Evolutionary conservation across 2,888 invertebrate genomes (phyloP).

Genomic region (Amiota mariae): DNA sequence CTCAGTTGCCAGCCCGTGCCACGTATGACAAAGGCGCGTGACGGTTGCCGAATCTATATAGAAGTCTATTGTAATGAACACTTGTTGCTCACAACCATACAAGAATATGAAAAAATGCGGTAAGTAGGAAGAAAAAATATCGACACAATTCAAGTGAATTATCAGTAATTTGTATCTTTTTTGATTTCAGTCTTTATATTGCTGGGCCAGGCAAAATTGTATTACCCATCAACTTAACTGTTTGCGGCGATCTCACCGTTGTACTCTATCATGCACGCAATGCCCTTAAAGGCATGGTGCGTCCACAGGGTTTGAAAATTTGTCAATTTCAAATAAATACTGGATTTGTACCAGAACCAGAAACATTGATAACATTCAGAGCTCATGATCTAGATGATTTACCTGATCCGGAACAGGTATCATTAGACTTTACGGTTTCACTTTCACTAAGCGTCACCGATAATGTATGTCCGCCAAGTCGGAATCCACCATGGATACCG

Average conservation of each 20-base stretch:
- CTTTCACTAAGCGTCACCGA: slow-evolving; percentile 83
- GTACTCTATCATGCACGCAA: slow-evolving; percentile 90
- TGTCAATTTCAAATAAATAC: slow-evolving; percentile 92
- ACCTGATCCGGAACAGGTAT: slow-evolving; percentile 82
- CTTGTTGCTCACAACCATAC: slow-evolving; percentile 85
- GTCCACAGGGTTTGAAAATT: slow-evolving; percentile 88
- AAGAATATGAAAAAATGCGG: slow-evolving; percentile 93
- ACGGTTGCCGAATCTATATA: slow-evolving; percentile 94
- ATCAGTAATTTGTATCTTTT: not conserved
- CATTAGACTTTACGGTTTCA: slow-evolving; percentile 80
- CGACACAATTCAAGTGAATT: not conserved
- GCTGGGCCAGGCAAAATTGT: slow-evolving; percentile 74
- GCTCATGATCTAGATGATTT: slow-evolving; percentile 87
- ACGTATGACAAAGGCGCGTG: slow-evolving; percentile 92
- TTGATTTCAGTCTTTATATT: slow-evolving; percentile 60
- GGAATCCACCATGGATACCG: slow-evolving; percentile 84
- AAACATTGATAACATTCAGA: slow-evolving; percentile 83
- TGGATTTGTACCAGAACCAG: slow-evolving; percentile 85
- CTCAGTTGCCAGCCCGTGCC: slow-evolving; percentile 91
- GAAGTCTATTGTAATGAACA: slow-evolving; percentile 93
- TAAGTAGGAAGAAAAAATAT: slow-evolving; percentile 74
- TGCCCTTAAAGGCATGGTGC: slow-evolving; percentile 84
- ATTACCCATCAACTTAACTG: slow-evolving; percentile 84
- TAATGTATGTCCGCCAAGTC: slow-evolving; percentile 79
- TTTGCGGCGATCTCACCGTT: slow-evolving; percentile 89